phyloP scores from a whole-genome alignment of 2,797 vertebrate species.

The Coregonus sp. region DNA sequence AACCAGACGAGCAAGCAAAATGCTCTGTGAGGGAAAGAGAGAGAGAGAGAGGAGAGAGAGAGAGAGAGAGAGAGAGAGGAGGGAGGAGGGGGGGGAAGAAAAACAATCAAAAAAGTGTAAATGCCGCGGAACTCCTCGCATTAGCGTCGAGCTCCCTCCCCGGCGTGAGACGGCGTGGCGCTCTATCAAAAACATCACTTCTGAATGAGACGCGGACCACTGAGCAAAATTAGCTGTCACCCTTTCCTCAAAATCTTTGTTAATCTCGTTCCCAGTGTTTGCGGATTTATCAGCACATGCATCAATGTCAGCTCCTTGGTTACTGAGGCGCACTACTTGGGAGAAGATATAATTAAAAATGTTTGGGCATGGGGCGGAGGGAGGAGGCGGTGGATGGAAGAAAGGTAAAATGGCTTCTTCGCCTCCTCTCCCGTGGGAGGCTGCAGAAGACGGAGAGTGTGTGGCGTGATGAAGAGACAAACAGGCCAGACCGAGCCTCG shows the following conservation, averaged over 20 bases:
- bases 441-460: conserved; percentile 82
- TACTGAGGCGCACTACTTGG: conserved; percentile 96
- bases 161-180: conserved; percentile 68
- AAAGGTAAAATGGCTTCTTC: conserved; percentile 88
- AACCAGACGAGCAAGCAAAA: conserved; percentile 13
- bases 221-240: conserved; percentile 99
- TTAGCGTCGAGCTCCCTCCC: conserved; percentile 46
- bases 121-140: conserved; percentile 69
- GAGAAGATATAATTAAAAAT: conserved; percentile 99
- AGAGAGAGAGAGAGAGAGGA: too few species aligned
- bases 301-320: conserved; percentile 99
- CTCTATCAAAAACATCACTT: conserved; percentile 94
- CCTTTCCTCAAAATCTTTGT: conserved; percentile 99
- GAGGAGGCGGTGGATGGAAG: conserved; percentile 70
- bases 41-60: too few species aligned
- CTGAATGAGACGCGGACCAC: conserved; percentile 94
- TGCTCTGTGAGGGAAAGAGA: conserved; percentile 8
- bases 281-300: conserved; percentile 99
- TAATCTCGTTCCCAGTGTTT: conserved; percentile 99
- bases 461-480: conserved; percentile 87
- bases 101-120: conserved; percentile 78
- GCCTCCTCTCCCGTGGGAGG: conserved; percentile 77
- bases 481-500: conserved; percentile 60
- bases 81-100: conserved; percentile 20
- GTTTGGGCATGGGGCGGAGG: conserved; percentile 86